phyloP scores from a whole-genome alignment of 2,888 invertebrate genomes.

The Chaetogeoica ovagalla region DNA sequence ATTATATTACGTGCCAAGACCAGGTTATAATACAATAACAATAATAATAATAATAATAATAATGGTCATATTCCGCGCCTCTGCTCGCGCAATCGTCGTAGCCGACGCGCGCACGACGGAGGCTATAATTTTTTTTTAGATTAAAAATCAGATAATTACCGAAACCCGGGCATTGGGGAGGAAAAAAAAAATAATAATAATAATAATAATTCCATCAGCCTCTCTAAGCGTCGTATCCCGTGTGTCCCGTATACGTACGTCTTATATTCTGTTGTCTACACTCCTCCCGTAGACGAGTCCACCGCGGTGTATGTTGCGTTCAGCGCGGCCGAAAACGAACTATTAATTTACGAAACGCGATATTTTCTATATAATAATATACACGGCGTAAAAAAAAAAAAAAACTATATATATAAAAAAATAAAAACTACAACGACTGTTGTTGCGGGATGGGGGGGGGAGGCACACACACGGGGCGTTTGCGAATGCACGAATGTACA shows the following conservation, averaged over 20 bases:
- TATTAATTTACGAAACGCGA: conserved; percentile 29
- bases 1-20: background rate
- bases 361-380: background rate
- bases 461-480: too few species aligned
- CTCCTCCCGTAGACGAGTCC: background rate
- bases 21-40: background rate
- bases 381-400: too few species aligned
- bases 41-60: too few species aligned
- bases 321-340: conserved; percentile 24
- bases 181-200: too few species aligned
- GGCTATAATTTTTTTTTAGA: conserved; percentile 51
- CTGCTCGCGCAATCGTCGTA: too few species aligned
- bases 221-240: too few species aligned
- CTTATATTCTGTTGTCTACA: too few species aligned
- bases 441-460: too few species aligned
- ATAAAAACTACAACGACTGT: too few species aligned
- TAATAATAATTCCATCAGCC: conserved; percentile 6
- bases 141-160: conserved; percentile 49
- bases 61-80: too few species aligned
- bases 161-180: background rate
- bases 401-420: too few species aligned
- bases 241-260: background rate
- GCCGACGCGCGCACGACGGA: conserved; percentile 21
- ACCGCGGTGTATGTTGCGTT: conserved; percentile 1
- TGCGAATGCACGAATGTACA: too few species aligned